phyloP scores from a whole-genome alignment of 2,113 vertebrate genomes.

The Thunnus thynnus region DNA sequence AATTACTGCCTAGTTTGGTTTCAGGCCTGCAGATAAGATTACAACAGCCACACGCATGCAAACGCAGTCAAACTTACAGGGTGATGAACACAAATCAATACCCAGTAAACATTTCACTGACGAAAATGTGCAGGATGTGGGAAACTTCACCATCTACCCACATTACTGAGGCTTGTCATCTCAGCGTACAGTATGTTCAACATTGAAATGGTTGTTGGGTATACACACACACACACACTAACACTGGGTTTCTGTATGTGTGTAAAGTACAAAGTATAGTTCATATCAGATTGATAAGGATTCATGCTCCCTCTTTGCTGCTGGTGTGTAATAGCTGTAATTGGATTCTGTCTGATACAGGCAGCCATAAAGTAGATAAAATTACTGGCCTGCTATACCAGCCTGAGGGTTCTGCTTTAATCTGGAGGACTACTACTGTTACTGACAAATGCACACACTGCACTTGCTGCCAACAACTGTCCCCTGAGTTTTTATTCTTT shows the following conservation, averaged over 20 bases:
- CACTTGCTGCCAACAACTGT: neutral
- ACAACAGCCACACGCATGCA: conserved; percentile 9
- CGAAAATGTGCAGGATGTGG: neutral
- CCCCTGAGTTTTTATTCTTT: too few relatives aligned
- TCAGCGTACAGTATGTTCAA: neutral
- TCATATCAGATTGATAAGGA: conserved; percentile 27
- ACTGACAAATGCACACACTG: neutral
- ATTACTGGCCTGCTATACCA: conserved; percentile 28
- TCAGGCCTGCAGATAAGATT: neutral
- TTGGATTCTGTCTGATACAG: conserved; percentile 37
- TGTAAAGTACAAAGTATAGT: conserved; percentile 1
- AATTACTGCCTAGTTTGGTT: neutral
- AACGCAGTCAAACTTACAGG: conserved; percentile 5
- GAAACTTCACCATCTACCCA: neutral
- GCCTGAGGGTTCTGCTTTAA: neutral
- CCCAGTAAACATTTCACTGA: neutral
- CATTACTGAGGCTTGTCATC: neutral
- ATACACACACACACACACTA: neutral
- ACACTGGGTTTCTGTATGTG: neutral
- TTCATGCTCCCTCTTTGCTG: neutral
- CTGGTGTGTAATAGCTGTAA: conserved; percentile 40
- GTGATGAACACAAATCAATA: neutral
- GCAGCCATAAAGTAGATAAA: conserved; percentile 29
- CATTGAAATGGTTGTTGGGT: too few relatives aligned
- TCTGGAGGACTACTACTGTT: neutral